Evolutionary conservation across 2,888 invertebrate genomes (phyloP), one percentile per base, ranked within the genome.

Genomic region (Sinodicranocentrus sp.): DNA sequence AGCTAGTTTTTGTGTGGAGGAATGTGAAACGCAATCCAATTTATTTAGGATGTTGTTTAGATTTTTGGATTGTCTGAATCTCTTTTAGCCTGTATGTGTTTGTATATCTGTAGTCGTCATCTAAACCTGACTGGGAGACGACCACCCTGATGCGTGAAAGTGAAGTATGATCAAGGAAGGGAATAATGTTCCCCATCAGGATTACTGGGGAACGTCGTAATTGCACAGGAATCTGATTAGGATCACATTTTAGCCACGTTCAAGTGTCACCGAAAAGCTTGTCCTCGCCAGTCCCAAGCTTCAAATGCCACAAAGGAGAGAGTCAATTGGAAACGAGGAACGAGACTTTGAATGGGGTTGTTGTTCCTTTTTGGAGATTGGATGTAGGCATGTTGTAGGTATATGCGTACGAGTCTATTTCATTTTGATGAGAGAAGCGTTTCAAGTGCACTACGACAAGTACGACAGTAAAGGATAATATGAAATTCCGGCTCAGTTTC

Each of bases 161-260:
- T 57, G 57, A 57, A 57, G 21, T 23, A 21, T 6, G 19, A 19
- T 57, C 6, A 21, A 19, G 19, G 17, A 10, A n/a, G 33, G 1
- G 33, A 63, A 28, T 63, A 33, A 63, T 63, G 63, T 63, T 63
- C 25, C 26, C 26, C 17, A 63, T 63, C 63, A 63, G n/a, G 19
- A 33, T n/a, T 15, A 48, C 57, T 23, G 21, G 23, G 21, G 23
- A 8, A 57, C 57, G 15, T 28, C 63, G 63, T 63, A 63, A 63
- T 63, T 63, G 63, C 63, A 63, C n/a, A 3, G 3, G 33, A 19
- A 63, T 33, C 63, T 63, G 63, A 63, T 63, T 63, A 63, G 28
- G 63, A 63, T 63, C 63, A 33, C 63, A 28, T 63, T 63, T 63
- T 63, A 63, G 63, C 33, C 63, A 63, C 63, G 63, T 63, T 63